phyloP scores from a whole-genome alignment of 1,140 invertebrate genomes.

The Gonioctena quinquepunctata region DNA sequence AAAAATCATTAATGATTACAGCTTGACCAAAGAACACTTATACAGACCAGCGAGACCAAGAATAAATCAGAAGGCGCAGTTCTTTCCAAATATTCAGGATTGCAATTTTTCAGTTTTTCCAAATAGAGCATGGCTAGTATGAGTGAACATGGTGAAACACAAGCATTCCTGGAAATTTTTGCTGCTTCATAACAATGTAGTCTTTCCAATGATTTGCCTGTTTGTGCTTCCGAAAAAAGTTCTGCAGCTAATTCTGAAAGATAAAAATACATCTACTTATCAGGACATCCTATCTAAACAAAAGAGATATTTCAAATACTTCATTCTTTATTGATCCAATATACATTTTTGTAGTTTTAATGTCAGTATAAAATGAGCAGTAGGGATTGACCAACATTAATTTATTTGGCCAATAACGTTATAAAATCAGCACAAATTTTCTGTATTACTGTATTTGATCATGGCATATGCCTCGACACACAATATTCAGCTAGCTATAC shows the following conservation, averaged over 20 bases:
- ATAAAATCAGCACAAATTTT: not conserved
- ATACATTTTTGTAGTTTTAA: not conserved
- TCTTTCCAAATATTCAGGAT: constrained; percentile 80
- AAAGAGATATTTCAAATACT: not conserved
- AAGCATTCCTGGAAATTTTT: constrained; percentile 75
- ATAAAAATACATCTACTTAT: constrained; percentile 6
- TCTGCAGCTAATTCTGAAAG: constrained; percentile 80
- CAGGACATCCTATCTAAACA: not conserved
- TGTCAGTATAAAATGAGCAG: not conserved
- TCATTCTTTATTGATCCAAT: no score
- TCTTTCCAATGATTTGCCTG: constrained; percentile 73
- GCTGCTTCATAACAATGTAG: constrained; percentile 80
- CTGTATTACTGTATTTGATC: not conserved
- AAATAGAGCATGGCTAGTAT: constrained; percentile 85
- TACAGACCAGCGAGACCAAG: constrained; percentile 84
- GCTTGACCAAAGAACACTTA: not conserved
- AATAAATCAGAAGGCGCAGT: constrained; percentile 88
- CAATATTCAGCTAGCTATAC: no score
- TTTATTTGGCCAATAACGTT: not conserved
- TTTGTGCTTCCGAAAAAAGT: constrained; percentile 74
- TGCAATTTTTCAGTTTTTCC: constrained; percentile 77
- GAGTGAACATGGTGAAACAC: constrained; percentile 83
- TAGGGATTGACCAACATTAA: not conserved
- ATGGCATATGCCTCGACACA: no score
- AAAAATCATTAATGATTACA: constrained; percentile 23